Evolutionary conservation across 1,140 invertebrate species (phyloP).

Genomic region (Apolygus lucorum): DNA sequence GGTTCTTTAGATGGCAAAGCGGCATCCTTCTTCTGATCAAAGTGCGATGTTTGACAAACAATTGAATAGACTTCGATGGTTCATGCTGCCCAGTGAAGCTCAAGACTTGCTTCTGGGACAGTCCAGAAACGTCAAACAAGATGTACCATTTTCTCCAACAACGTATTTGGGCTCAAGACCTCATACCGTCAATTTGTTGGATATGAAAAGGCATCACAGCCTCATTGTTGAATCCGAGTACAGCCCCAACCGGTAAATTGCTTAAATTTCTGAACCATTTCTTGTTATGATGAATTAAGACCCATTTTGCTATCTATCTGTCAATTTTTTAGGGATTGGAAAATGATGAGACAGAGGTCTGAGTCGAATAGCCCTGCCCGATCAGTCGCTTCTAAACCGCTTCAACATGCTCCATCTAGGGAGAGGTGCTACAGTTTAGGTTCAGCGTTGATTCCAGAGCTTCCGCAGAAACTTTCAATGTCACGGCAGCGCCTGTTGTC

Average conservation of each 20-base stretch:
- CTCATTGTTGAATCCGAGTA: constrained; percentile 48
- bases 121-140: constrained; percentile 62
- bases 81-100: constrained; percentile 69
- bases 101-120: constrained; percentile 61
- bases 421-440: constrained; percentile 52
- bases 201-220: constrained; percentile 48
- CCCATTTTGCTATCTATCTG: no score
- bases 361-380: constrained; percentile 32
- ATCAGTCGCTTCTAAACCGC: constrained; percentile 2
- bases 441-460: constrained; percentile 34
- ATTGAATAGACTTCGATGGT: constrained; percentile 68
- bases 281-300: no score
- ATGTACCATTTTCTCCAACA: constrained; percentile 59
- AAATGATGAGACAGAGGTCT: constrained; percentile 38
- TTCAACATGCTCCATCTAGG: constrained; percentile 28
- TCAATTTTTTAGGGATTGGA: constrained; percentile 33
- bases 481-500: constrained; percentile 49
- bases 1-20: constrained; percentile 54
- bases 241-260: constrained; percentile 37
- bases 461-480: constrained; percentile 26
- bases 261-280: no score
- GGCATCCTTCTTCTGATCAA: constrained; percentile 62
- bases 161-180: constrained; percentile 36
- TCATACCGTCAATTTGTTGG: constrained; percentile 37
- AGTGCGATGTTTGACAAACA: constrained; percentile 56